Evolutionary conservation across 2,113 vertebrate species (phyloP).

Genomic region (Cichladusa arquata): DNA sequence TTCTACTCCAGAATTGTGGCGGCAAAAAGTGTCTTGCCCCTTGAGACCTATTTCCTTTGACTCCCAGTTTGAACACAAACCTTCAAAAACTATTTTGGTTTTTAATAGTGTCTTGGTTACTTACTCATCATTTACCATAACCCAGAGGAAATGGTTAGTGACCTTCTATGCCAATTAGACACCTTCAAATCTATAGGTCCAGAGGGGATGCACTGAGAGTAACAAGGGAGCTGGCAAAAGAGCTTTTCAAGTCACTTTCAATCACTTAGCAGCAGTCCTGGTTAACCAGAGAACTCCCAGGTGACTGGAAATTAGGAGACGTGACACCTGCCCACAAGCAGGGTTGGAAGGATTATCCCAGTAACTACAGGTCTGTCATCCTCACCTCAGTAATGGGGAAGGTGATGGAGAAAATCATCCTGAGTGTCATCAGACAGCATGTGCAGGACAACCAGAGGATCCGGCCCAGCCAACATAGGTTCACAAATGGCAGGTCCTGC

Average conservation of each 20-base stretch:
- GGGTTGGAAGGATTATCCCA: neutral
- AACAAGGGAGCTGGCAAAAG: neutral
- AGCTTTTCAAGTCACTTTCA: neutral
- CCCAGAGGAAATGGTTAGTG: neutral
- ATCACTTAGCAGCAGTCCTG: neutral
- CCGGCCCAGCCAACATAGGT: fast-evolving
- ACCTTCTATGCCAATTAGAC: neutral
- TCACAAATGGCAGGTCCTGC: neutral
- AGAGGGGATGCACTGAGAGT: neutral
- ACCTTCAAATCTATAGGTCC: neutral
- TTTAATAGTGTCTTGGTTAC: neutral
- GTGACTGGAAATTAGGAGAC: neutral
- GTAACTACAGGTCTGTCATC: neutral
- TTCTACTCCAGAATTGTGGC: neutral
- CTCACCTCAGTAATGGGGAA: neutral
- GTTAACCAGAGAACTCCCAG: neutral
- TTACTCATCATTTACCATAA: neutral
- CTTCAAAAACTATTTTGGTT: neutral
- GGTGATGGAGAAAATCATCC: neutral
- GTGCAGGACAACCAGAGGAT: neutral
- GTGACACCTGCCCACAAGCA: neutral
- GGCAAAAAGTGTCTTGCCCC: neutral
- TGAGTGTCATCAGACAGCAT: neutral
- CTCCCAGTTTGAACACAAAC: neutral
- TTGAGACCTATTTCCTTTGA: neutral